These are phyloP conservation scores for Phalera bucephala DNA, from an alignment of 2,888 invertebrate genomes.

Conservation along the genomic window DNA sequence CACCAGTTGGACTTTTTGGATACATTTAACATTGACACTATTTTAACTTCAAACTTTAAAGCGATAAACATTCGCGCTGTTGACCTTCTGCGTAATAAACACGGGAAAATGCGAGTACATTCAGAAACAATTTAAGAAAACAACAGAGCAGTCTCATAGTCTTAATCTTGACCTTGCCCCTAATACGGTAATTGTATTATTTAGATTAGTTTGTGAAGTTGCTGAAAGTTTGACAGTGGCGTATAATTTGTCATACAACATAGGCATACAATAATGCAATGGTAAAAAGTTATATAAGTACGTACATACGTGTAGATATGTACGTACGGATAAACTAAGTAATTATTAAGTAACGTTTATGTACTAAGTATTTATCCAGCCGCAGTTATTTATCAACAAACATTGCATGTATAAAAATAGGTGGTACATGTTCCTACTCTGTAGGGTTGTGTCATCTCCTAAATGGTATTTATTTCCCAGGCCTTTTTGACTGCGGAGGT, in stretches of 20 bases:
- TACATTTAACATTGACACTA: slow-evolving; percentile 36
- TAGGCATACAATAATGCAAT: too few relatives aligned
- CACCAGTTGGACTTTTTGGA: too few relatives aligned
- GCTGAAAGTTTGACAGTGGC: slow-evolving; percentile 4
- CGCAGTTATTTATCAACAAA: too few relatives aligned
- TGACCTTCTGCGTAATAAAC: slow-evolving; percentile 42
- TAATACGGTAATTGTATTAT: slow-evolving; percentile 39
- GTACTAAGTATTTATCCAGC: too few relatives aligned
- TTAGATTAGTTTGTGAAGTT: slow-evolving; percentile 19
- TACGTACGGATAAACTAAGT: too few relatives aligned
- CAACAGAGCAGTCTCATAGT: slow-evolving; percentile 32
- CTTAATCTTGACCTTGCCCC: slow-evolving; percentile 40
- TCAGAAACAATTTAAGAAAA: slow-evolving; percentile 41
- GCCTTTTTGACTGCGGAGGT: slow-evolving; percentile 44
- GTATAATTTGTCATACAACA: too few relatives aligned
- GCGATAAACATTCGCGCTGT: slow-evolving; percentile 30
- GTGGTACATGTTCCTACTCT: slow-evolving; percentile 11
- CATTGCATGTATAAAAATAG: too few relatives aligned
- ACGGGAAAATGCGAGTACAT: slow-evolving; percentile 42
- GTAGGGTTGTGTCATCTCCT: slow-evolving; percentile 53
- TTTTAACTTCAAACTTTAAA: slow-evolving; percentile 25
- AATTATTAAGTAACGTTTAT: too few relatives aligned
- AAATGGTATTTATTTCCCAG: slow-evolving; percentile 64
- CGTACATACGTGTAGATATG: too few relatives aligned
- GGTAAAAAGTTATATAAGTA: too few relatives aligned